A percentile compares a stretch with the other conserved stretches of the same genome.
phyloP scores from a whole-genome alignment of 2,797 vertebrate species.

The Clarias fuscus region DNA sequence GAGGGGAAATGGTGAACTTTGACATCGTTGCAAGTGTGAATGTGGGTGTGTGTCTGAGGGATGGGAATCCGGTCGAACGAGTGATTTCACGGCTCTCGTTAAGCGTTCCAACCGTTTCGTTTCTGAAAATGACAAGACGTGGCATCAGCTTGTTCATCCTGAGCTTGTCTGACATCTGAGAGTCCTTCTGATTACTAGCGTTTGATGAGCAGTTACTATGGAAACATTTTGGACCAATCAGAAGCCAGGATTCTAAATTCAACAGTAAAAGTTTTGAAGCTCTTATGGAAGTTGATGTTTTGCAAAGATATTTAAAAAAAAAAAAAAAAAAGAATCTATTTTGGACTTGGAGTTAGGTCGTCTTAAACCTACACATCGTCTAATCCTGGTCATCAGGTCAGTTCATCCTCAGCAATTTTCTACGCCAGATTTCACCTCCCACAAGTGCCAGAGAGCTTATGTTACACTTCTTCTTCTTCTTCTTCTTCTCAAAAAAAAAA shows the following conservation, averaged over 20 bases:
- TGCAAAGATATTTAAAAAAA: no score
- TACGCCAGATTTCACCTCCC: not conserved
- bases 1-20: not conserved
- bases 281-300: not conserved
- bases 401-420: slow-evolving; percentile 4
- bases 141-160: not conserved
- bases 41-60: not conserved
- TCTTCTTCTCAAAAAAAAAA: not conserved
- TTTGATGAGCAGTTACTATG: not conserved
- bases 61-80: not conserved
- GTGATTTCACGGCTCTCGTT: not conserved
- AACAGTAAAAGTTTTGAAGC: not conserved
- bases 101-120: not conserved
- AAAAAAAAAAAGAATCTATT: not conserved
- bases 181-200: not conserved
- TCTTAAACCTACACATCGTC: slow-evolving; percentile 10
- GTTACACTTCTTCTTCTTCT: not conserved
- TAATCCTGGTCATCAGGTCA: not conserved
- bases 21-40: not conserved
- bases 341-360: not conserved
- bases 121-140: not conserved
- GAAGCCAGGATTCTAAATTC: not conserved
- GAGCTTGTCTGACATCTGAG: not conserved
- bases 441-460: not conserved
- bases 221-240: slow-evolving; percentile 2